These are phyloP conservation scores for Agrypnus murinus DNA, from an alignment of 2,888 invertebrate genomes.

Conservation along the genomic window DNA sequence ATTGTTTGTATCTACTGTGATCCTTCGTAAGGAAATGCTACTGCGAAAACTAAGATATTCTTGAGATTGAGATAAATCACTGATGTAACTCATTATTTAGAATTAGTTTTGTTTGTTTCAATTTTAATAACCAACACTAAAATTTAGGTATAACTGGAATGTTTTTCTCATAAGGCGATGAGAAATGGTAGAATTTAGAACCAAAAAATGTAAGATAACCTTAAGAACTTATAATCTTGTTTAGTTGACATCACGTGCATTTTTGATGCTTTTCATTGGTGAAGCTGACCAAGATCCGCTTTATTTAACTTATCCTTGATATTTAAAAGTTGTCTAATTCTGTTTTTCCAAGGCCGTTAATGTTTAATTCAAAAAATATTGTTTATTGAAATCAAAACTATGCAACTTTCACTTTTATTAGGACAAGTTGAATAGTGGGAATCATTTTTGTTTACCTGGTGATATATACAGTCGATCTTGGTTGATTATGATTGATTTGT, in stretches of 20 bases:
- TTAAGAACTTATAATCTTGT: constrained; percentile 18
- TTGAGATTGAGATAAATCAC: constrained; percentile 82
- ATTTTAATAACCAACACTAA: constrained; percentile 7
- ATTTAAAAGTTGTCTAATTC: too few relatives aligned
- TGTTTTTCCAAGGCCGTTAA: too few relatives aligned
- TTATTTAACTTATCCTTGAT: too few relatives aligned
- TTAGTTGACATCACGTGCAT: constrained; percentile 28
- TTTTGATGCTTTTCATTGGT: constrained; percentile 2
- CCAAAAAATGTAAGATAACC: constrained; percentile 36
- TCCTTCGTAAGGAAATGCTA: constrained; percentile 83
- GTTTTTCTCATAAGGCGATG: constrained; percentile 7
- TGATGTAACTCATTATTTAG: constrained; percentile 77
- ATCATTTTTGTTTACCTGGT: too few relatives aligned
- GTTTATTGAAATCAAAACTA: too few relatives aligned
- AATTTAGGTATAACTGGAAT: background rate
- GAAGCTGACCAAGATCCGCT: background rate
- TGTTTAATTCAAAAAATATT: too few relatives aligned
- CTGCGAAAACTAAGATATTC: constrained; percentile 88
- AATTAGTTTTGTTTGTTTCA: background rate
- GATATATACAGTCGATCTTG: too few relatives aligned
- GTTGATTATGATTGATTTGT: background rate
- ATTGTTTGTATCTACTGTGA: constrained; percentile 86
- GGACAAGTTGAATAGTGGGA: too few relatives aligned
- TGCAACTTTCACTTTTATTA: too few relatives aligned
- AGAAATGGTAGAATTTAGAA: constrained; percentile 22